phyloP scores from a whole-genome alignment of 2,888 invertebrate genomes.

The Drosophila anomalata region DNA sequence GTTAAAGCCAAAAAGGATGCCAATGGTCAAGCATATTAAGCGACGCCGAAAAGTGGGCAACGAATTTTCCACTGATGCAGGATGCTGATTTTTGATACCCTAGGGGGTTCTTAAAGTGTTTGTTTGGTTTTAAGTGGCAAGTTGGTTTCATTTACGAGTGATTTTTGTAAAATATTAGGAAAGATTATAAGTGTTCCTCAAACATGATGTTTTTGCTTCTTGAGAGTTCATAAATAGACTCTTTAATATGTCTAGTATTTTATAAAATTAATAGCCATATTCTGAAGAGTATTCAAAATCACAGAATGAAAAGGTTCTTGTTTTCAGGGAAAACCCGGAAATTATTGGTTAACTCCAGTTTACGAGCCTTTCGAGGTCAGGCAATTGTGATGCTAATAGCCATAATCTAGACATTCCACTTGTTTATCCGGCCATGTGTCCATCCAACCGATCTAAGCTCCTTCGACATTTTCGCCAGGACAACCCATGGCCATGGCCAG shows the following conservation, averaged over 20 bases:
- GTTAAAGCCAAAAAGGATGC: constrained; percentile 32
- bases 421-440: constrained; percentile 36
- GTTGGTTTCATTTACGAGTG: background rate
- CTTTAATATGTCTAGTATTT: too few species aligned
- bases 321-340: constrained; percentile 12
- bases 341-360: constrained; percentile 38
- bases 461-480: background rate
- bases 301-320: background rate
- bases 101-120: background rate
- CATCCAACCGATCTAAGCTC: constrained; percentile 17
- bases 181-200: background rate
- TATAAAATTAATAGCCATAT: too few species aligned
- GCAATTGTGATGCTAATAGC: constrained; percentile 35
- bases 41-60: constrained; percentile 45
- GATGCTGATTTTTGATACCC: constrained; percentile 16
- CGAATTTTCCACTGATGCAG: constrained; percentile 25
- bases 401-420: constrained; percentile 38
- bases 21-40: constrained; percentile 57
- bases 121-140: background rate
- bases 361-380: constrained; percentile 31
- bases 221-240: too few species aligned
- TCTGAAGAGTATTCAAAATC: background rate
- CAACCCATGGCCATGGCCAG: background rate
- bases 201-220: too few species aligned
- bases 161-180: background rate